Base-by-base conservation (phyloP, 1,140 invertebrate genomes). In the Ladona fulva region DNA sequence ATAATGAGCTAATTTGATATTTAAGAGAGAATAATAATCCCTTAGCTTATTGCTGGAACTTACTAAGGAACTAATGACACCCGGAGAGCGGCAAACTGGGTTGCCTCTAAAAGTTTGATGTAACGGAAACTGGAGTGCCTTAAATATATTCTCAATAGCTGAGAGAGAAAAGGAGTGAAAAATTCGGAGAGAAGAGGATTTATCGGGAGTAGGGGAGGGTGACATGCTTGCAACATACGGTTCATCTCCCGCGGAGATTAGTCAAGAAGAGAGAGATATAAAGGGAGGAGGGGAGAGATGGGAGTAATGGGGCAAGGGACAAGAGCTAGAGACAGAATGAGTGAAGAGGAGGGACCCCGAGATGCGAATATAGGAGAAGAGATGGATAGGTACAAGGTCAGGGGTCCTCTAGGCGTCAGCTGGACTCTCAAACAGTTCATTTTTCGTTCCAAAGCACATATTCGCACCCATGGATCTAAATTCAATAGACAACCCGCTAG, bases 221-320 rank as follows among this genome's bases (percentile, higher is more conserved):
- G 29, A 37, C 29, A 8, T 8, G 52, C 1, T 12, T 6, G 52
- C 52, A 22, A 66, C 52, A 66, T 66, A 66, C 52, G 52, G 52
- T 66, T 66, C 52, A 66, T 66, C 52, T 66, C 52, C 52, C 52
- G 52, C 52, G 52, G 52, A 66, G 52, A 66, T 66, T 66, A 66
- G 52, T 16, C 16, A 22, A 66, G 16, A 16, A 22, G 52, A 66
- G 52, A 6, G 52, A 66, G 16, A n/a, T n/a, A n/a, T n/a, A 19
- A 19, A 11, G 44, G 44, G 44, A 52, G 44, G 44, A n/a, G n/a
- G n/a, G n/a, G 44, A 19, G 52, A 12, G 3, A 12, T 19, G 52
- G 52, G 12, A 12, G 52, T 22, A 22, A 22, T 22, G n/a, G 52
- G 14, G 52, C 16, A 3, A 6, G 52, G 52, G 52, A 22, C n/a